Percentiles rank a stretch among this genome's conserved stretches.
Evolutionary conservation across 2,113 vertebrate genomes (phyloP).

Genomic region (Clarias magur): DNA sequence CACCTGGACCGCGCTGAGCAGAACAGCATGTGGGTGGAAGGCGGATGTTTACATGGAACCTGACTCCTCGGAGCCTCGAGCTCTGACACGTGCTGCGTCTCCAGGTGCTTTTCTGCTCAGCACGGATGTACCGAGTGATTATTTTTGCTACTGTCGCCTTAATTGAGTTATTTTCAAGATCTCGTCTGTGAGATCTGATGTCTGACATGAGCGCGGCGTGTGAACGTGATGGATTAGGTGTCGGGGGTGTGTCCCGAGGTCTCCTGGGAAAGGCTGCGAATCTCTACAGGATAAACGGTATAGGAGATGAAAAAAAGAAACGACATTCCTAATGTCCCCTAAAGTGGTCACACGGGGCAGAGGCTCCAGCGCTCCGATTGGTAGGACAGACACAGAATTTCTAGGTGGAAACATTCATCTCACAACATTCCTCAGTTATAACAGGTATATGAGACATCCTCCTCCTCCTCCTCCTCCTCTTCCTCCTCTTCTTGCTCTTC

Average conservation of each 20-base stretch:
- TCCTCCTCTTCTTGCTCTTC: constrained; percentile 27
- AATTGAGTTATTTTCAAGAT: background rate
- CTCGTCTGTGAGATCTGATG: background rate
- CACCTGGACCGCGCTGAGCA: background rate
- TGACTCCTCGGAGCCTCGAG: background rate
- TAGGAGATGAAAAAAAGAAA: too few species aligned
- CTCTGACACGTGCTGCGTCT: background rate
- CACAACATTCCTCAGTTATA: constrained; percentile 23
- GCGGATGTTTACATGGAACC: background rate
- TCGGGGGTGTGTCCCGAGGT: too few species aligned
- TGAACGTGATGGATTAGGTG: too few species aligned
- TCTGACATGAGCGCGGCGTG: too few species aligned
- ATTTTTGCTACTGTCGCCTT: background rate
- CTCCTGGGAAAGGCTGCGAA: too few species aligned
- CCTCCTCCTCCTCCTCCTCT: background rate
- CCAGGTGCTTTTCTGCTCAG: background rate
- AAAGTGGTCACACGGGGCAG: background rate
- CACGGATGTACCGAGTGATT: background rate
- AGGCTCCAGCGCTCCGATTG: background rate
- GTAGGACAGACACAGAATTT: background rate
- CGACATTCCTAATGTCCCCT: background rate
- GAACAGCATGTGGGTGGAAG: background rate
- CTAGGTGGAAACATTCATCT: background rate
- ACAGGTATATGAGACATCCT: constrained; percentile 22
- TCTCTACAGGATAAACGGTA: too few species aligned